These are phyloP conservation scores for Equus quagga DNA, from an alignment of 2,113 vertebrate genomes.

Conservation along the genomic window DNA sequence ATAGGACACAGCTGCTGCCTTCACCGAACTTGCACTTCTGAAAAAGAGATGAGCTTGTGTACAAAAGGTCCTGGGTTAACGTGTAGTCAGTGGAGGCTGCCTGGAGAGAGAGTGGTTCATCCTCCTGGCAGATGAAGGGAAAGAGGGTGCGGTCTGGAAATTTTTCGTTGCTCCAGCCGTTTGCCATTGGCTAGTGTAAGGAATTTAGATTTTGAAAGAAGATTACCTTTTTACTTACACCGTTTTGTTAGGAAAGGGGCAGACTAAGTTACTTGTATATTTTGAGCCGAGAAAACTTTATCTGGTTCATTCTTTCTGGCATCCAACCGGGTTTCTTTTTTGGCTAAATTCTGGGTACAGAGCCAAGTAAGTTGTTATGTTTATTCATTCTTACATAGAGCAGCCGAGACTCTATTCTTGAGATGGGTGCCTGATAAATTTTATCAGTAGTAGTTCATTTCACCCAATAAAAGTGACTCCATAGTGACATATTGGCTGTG, in stretches of 20 bases:
- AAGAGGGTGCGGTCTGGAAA: conserved; percentile 63
- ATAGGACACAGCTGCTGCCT: background rate
- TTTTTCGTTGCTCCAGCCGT: conserved; percentile 64
- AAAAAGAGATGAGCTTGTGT: background rate
- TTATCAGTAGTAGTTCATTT: conserved; percentile 60
- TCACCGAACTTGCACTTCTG: background rate
- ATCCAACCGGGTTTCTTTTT: conserved; percentile 59
- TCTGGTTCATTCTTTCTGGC: conserved; percentile 71
- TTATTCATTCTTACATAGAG: conserved; percentile 74
- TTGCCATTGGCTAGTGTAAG: conserved; percentile 43
- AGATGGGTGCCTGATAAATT: conserved; percentile 69
- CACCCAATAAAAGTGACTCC: conserved; percentile 52
- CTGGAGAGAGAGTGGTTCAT: background rate
- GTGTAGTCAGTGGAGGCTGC: background rate
- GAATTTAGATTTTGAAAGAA: conserved; percentile 62
- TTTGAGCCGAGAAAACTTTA: conserved; percentile 71
- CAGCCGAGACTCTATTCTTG: conserved; percentile 64
- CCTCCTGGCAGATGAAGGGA: conserved; percentile 51
- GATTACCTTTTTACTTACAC: conserved; percentile 55
- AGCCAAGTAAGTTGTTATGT: conserved; percentile 66
- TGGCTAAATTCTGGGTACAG: conserved; percentile 62
- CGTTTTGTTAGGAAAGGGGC: conserved; percentile 63
- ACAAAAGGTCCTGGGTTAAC: conserved; percentile 24
- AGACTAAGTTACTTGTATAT: conserved; percentile 57
- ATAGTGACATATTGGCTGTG: conserved; percentile 41